These are phyloP conservation scores for Diorhabda sublineata DNA, from an alignment of 1,140 invertebrate genomes.

Conservation along the genomic window DNA sequence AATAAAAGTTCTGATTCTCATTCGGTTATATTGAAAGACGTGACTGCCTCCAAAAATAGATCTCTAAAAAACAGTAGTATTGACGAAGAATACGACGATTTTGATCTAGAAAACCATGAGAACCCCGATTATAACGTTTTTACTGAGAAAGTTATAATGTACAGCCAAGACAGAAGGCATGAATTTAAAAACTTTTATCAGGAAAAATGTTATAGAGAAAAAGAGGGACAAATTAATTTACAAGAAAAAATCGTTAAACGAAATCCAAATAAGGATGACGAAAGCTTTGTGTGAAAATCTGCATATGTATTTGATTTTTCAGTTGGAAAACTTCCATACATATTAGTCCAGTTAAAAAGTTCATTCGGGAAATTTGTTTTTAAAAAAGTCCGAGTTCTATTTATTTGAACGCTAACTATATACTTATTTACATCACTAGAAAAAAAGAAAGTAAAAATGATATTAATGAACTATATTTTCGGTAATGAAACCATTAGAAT, in stretches of 20 bases:
- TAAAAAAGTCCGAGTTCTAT: no score
- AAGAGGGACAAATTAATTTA: slow-evolving; percentile 19
- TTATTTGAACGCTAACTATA: no score
- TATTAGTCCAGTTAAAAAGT: no score
- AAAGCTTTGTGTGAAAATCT: slow-evolving; percentile 29
- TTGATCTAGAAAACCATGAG: slow-evolving; percentile 2
- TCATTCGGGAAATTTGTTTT: no score
- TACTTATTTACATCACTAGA: no score
- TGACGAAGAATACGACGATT: slow-evolving; percentile 24
- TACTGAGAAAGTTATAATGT: slow-evolving; percentile 33
- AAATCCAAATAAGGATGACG: slow-evolving; percentile 25
- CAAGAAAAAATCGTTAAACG: slow-evolving; percentile 23
- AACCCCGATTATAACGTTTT: slow-evolving; percentile 27
- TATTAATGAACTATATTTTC: no score
- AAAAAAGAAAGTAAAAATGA: no score
- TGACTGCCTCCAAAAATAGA: slow-evolving; percentile 7
- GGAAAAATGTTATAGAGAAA: slow-evolving; percentile 12
- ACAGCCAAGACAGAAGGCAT: slow-evolving; percentile 11
- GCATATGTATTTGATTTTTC: neutral
- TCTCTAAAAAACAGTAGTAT: slow-evolving; percentile 20
- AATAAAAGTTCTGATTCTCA: slow-evolving; percentile 35
- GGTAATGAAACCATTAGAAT: no score
- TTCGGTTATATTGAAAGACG: slow-evolving; percentile 27
- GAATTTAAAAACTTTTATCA: slow-evolving; percentile 15
- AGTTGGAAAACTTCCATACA: neutral